Base-by-base conservation (phyloP, 2,797 vertebrate species). In the Lithobates pipiens region DNA sequence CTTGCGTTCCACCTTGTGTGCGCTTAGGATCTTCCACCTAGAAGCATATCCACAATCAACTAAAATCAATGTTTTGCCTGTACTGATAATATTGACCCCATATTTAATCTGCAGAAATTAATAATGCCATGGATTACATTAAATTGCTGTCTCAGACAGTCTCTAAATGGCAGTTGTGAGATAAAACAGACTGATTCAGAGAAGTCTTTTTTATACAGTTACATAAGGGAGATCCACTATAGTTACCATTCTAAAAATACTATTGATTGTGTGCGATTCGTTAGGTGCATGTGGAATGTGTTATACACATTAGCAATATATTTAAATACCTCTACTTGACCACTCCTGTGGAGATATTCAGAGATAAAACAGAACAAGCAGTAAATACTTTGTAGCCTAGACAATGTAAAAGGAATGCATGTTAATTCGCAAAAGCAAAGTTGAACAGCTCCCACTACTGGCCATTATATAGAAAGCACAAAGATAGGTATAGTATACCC, bases 11-110 rank as follows among this genome's bases (percentile, higher is more conserved):
- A 16, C 91, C 94, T 0, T 91, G 23, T 0, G 92, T 93, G 84
- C 90, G 90, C n/a, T 92, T 93, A 3, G 91, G 88, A 32, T 95
- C 94, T 74, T 88, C 93, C 0, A 94, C 89, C 96, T 97, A 5
- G 8, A 0, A 68, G 73, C 70, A 39, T 36, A 8, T 57, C 18
- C 54, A 61, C 54, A 61, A 61, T 23, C 54, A 57, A 57, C 50
- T 6, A 57, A 57, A 54, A 16, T 54, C 15, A 15, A 54, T 18
- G 13, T 54, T 54, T 18, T 18, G 44, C 10, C 15, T 3, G 13
- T 46, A 46, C 44, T 46, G 44, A 54, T 54, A 2, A 54, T 54
- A 54, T 18, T 1, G 18, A 54, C 5, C 5, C 50, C 1, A 39
- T 54, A 5, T 16, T 18, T 54, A 54, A 16, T 54, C 16, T 5